Evolutionary conservation across 2,888 invertebrate species (phyloP).

Genomic region (Lasioglossum villosulum): DNA sequence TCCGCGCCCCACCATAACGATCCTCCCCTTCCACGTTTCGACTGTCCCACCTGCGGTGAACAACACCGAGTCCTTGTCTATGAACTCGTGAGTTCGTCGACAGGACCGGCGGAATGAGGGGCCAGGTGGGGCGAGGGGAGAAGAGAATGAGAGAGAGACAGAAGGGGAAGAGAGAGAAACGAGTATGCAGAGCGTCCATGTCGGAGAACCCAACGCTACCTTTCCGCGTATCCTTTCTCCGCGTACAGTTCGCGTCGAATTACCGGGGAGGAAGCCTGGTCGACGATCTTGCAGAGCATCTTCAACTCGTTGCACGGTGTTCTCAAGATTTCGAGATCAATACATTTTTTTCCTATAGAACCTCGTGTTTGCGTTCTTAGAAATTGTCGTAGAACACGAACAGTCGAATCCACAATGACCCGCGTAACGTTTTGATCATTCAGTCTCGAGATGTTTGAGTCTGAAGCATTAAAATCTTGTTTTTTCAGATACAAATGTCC

Average conservation of each 20-base stretch:
- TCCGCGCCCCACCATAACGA: conserved; percentile 1
- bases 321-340: not conserved
- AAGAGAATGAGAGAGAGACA: conserved; percentile 14
- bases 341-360: too few species aligned
- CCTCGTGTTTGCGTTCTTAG: too few species aligned
- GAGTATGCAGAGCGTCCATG: conserved; percentile 42
- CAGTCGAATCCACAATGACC: too few species aligned
- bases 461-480: too few species aligned
- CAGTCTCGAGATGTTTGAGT: too few species aligned
- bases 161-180: conserved; percentile 5
- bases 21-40: conserved; percentile 19
- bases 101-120: conserved; percentile 19
- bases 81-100: conserved; percentile 67
- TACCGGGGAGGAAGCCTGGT: conserved; percentile 67
- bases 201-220: conserved; percentile 65
- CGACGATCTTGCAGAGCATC: conserved; percentile 53
- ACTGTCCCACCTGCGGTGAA: conserved; percentile 68
- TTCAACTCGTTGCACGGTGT: not conserved
- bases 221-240: conserved; percentile 75
- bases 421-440: too few species aligned
- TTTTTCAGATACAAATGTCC: too few species aligned
- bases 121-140: conserved; percentile 11
- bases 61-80: conserved; percentile 69
- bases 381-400: too few species aligned
- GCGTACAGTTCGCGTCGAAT: conserved; percentile 66